Base-by-base conservation (phyloP, 2,113 vertebrate species). In the Circaetus gallicus region DNA sequence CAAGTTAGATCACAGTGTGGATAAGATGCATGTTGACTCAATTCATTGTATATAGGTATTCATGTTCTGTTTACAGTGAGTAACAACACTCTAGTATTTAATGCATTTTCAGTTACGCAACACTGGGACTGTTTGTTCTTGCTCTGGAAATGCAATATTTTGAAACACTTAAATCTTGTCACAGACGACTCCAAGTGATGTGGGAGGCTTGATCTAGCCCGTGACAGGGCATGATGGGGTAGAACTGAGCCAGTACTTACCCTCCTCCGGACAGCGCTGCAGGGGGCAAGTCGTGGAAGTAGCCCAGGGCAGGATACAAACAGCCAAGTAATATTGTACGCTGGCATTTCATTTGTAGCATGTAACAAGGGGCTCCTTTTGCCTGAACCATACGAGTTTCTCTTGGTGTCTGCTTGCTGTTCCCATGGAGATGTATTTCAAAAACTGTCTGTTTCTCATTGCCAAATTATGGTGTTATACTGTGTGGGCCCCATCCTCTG, bases 101-200 rank as follows among this genome's bases (percentile, higher is more conserved):
- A 94, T 97, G 93, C 95, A 77, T 94, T 96, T 94, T 77, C 65
- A 56, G 84, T 96, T 97, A 77, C 50, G 82, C 91, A 96, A 96
- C 0, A 11, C 47, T 16, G 84, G 95, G 96, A 97, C 93, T 96
- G 94, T 97, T 97, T 96, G 96, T 96, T 95, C 94, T 96, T 91
- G 59, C 89, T 93, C 63, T 97, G 93, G 91, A 94, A 96, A 93
- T 93, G 71, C 94, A 97, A 63, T 96, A 90, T 97, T 97, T 97
- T 97, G 94, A 97, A 97, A 96, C 86, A 80, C 93, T 97, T 96
- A 95, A 96, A 96, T 97, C 96, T 94, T 95, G 96, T 96, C 96
- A 88, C 82, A 95, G 87, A 87, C 8, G 9, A 96, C 95, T 93
- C 87, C 90, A 70, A 94, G 87, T 96, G 92, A 94, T 3, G 90